Conservation (phyloP, 2,797 vertebrate genomes). For the Leucoraja ocellata region DNA sequence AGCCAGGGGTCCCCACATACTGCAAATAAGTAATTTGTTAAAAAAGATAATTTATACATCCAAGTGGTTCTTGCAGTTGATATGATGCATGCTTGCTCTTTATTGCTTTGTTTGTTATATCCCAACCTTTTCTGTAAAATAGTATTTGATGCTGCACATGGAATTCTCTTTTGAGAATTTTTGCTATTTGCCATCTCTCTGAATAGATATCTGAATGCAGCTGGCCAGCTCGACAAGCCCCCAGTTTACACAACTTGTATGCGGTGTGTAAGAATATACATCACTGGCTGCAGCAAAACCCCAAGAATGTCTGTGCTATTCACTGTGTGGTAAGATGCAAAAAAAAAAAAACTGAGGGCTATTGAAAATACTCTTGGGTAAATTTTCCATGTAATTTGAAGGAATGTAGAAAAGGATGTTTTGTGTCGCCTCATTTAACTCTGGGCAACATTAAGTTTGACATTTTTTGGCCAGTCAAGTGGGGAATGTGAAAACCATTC, state of each 20-base stretch:
- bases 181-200: not conserved
- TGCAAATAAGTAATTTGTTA: too few relatives aligned
- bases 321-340: conserved; percentile 87
- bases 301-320: conserved; percentile 96
- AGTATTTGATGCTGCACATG: not conserved
- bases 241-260: conserved; percentile 93
- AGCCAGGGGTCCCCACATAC: too few relatives aligned
- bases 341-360: not conserved
- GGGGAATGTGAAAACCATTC: too few relatives aligned
- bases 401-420: not conserved
- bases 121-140: not conserved
- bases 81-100: not conserved
- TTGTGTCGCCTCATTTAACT: not conserved
- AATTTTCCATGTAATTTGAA: not conserved
- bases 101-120: not conserved
- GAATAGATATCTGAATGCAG: conserved; percentile 92
- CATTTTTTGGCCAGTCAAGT: not conserved
- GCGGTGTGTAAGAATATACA: conserved; percentile 99
- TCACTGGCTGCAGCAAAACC: conserved; percentile 97
- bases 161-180: conserved; percentile 1
- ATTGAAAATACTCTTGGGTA: not conserved
- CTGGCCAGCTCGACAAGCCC: conserved; percentile 88
- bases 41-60: not conserved
- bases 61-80: not conserved
- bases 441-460: not conserved